Evolutionary conservation across 2,888 invertebrate genomes (phyloP).

Genomic region (Ormyrus nitidulus): DNA sequence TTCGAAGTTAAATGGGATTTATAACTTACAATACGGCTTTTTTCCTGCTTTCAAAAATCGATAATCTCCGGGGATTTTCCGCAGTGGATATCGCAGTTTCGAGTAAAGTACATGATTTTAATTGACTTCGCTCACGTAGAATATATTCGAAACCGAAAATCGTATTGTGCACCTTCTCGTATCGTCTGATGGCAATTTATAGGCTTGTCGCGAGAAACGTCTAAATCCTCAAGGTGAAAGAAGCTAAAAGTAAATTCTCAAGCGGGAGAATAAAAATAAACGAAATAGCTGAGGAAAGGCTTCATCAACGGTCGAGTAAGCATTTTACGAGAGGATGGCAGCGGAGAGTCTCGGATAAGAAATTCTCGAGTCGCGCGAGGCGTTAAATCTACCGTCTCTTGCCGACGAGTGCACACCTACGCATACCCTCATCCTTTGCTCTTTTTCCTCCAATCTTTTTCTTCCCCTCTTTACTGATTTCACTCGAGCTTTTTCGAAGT

Average conservation of each 20-base stretch:
- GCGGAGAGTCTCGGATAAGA: slow-evolving; percentile 52
- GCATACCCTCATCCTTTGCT: background rate
- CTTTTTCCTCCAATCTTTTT: background rate
- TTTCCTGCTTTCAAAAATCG: no score
- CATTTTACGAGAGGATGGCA: slow-evolving; percentile 46
- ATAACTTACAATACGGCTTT: no score
- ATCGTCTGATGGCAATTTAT: no score
- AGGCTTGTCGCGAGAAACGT: no score
- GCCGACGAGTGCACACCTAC: slow-evolving; percentile 1
- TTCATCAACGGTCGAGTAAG: slow-evolving; percentile 47
- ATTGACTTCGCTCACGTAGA: no score
- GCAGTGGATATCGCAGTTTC: no score
- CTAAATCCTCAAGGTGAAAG: background rate
- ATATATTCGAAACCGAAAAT: no score
- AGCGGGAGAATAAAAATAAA: background rate
- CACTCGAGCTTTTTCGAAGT: no score
- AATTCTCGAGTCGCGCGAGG: slow-evolving; percentile 56
- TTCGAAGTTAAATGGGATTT: no score
- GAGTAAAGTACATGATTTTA: no score
- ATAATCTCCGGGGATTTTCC: no score
- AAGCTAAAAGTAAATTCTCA: background rate
- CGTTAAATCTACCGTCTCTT: slow-evolving; percentile 54
- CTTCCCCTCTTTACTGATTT: background rate
- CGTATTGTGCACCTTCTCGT: no score
- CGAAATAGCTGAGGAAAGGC: background rate